phyloP scores from a whole-genome alignment of 1,140 invertebrate species.

The Rhyacophila brunnea region DNA sequence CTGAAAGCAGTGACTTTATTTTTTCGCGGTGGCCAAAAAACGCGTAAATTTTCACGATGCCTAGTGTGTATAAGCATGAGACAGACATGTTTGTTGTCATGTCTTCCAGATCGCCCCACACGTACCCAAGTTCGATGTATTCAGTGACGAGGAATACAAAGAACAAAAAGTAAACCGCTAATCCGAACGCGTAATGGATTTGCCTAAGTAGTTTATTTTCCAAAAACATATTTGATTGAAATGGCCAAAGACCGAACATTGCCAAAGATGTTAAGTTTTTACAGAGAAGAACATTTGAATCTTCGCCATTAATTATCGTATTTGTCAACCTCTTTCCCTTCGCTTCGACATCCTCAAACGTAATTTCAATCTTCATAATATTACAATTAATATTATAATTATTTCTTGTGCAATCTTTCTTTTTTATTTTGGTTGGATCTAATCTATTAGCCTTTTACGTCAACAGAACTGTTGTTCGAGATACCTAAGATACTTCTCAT shows the following conservation, averaged over 20 bases:
- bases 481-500: no score
- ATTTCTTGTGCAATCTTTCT: no score
- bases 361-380: no score
- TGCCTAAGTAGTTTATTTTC: slow-evolving; percentile 13
- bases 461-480: no score
- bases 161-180: slow-evolving; percentile 25
- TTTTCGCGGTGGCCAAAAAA: slow-evolving; percentile 25
- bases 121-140: slow-evolving; percentile 29
- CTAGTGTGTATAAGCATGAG: slow-evolving; percentile 31
- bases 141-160: slow-evolving; percentile 29
- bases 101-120: slow-evolving; percentile 33
- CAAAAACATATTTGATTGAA: slow-evolving; percentile 25
- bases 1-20: slow-evolving; percentile 16
- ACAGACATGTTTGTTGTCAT: slow-evolving; percentile 36
- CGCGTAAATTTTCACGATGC: slow-evolving; percentile 31
- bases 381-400: no score
- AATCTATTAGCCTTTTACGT: no score
- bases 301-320: no score
- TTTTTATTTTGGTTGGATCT: no score
- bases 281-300: slow-evolving; percentile 13
- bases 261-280: slow-evolving; percentile 31
- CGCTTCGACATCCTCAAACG: no score
- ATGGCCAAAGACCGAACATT: slow-evolving; percentile 32
- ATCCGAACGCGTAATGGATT: slow-evolving; percentile 17
- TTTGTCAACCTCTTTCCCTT: no score